These are phyloP conservation scores for Leucophenga montana DNA, from an alignment of 2,888 invertebrate species.

Conservation along the genomic window DNA sequence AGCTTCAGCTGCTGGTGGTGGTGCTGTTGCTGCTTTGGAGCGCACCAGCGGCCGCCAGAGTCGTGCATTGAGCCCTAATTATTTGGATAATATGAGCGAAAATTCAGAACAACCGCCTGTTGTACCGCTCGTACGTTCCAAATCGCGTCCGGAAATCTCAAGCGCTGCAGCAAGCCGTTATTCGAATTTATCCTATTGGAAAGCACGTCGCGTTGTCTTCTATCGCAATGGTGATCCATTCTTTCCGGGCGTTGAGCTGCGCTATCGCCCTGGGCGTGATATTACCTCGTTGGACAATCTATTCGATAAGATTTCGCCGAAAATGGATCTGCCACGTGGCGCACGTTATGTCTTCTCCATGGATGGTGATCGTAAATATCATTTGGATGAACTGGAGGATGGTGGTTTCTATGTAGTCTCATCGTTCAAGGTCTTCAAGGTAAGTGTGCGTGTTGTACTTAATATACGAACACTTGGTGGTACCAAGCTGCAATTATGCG, in stretches of 20 bases:
- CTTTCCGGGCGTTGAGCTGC: conserved; percentile 90
- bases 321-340: conserved; percentile 90
- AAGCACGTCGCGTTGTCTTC: conserved; percentile 89
- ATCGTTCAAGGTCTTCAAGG: conserved; percentile 92
- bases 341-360: conserved; percentile 93
- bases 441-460: conserved; percentile 71
- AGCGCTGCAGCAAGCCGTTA: conserved; percentile 77
- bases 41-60: conserved; percentile 57
- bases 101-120: conserved; percentile 75
- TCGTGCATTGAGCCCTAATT: conserved; percentile 61
- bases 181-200: conserved; percentile 89
- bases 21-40: conserved; percentile 39
- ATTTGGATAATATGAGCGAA: conserved; percentile 78
- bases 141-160: conserved; percentile 71
- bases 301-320: conserved; percentile 88
- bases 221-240: conserved; percentile 95
- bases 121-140: conserved; percentile 70
- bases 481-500: conserved; percentile 13
- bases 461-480: no score
- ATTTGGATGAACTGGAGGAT: conserved; percentile 89
- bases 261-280: conserved; percentile 91
- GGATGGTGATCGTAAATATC: conserved; percentile 90
- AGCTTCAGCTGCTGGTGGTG: conserved; percentile 53
- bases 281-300: conserved; percentile 89
- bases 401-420: conserved; percentile 95